phyloP scores from a whole-genome alignment of 2,888 invertebrate genomes.

The Volucella inanis region DNA sequence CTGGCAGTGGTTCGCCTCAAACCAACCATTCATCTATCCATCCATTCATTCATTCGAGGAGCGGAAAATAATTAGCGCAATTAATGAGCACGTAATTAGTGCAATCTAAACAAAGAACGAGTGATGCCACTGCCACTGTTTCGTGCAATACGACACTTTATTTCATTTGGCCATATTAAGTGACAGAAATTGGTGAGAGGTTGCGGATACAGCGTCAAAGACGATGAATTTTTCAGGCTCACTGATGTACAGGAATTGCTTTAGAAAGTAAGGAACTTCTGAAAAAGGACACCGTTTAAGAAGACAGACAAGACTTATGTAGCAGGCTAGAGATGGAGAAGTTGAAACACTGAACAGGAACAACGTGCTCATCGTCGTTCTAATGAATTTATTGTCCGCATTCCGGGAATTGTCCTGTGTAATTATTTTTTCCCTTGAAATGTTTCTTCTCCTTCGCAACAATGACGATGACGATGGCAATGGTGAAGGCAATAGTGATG shows the following conservation, averaged over 20 bases:
- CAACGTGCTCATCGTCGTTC: slow-evolving; percentile 22
- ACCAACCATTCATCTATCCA: slow-evolving; percentile 55
- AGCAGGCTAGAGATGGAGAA: slow-evolving; percentile 1
- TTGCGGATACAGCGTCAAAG: slow-evolving; percentile 19
- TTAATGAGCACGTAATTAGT: slow-evolving; percentile 81
- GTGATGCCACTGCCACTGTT: slow-evolving; percentile 35
- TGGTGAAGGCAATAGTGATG: slow-evolving; percentile 25
- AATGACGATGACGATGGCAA: slow-evolving; percentile 1
- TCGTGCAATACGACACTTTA: slow-evolving; percentile 73
- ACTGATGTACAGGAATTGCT: slow-evolving; percentile 45
- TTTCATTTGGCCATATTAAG: slow-evolving; percentile 70
- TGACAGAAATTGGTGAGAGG: slow-evolving; percentile 64
- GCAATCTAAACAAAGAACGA: slow-evolving; percentile 76
- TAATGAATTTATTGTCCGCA: slow-evolving; percentile 69
- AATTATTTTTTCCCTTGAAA: slow-evolving; percentile 48
- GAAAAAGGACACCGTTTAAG: slow-evolving; percentile 47
- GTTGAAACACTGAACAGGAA: slow-evolving; percentile 10
- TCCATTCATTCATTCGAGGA: slow-evolving; percentile 66
- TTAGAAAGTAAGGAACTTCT: slow-evolving; percentile 43
- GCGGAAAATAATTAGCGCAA: slow-evolving; percentile 81
- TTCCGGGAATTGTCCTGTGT: slow-evolving; percentile 63
- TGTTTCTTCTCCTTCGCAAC: not conserved
- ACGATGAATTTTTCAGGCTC: slow-evolving; percentile 29
- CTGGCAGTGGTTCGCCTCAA: slow-evolving; percentile 27
- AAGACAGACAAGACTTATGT: slow-evolving; percentile 25